Base-by-base conservation (phyloP, 2,797 vertebrate genomes). In the Amphiprion clarkii region DNA sequence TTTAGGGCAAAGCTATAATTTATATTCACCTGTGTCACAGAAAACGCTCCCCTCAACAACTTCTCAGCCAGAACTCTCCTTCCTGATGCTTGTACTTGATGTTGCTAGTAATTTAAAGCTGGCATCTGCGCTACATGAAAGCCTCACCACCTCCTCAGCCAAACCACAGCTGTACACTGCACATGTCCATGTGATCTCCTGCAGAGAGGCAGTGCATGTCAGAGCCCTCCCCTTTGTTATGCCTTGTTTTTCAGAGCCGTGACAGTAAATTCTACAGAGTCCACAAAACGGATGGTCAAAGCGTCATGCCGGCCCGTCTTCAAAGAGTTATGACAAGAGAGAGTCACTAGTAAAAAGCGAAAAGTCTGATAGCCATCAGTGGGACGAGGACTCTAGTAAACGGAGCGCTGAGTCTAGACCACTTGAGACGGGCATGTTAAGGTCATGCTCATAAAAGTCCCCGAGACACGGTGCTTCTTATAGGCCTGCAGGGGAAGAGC, bases 371-470 rank as follows among this genome's bases (percentile, higher is more conserved):
- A 59, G 81, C 77, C 79, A 80, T 85, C 79, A 87, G 79, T 17
- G 72, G 86, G 72, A 78, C 8, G 39, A 71, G 76, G 81, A 78
- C 77, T 76, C 80, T 74, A 81, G 87, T 89, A 89, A 89, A 91
- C 29, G 21, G 42, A 87, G 71, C 21, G 12, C 62, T 17, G 82
- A 87, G 89, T 93, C 89, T 79, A 88, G 88, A 89, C 87, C 85
- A 33, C 79, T 89, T 61, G 74, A 89, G 88, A 91, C 81, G 76
- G 87, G 83, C 89, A 85, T 83, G 88, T 90, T 82, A 77, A 79
- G 90, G 91, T 92, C 88, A 89, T 19, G n/a, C 84, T 92, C 90
- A 85, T 92, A 90, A 93, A 93, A 82, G 74, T 74, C 76, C 67
- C 54, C 49, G 29, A 67, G 76, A 87, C 74, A 64, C 29, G 14